These are phyloP conservation scores for Ctenosaura bakeri DNA, from an alignment of 2,797 vertebrate species.

Conservation along the genomic window DNA sequence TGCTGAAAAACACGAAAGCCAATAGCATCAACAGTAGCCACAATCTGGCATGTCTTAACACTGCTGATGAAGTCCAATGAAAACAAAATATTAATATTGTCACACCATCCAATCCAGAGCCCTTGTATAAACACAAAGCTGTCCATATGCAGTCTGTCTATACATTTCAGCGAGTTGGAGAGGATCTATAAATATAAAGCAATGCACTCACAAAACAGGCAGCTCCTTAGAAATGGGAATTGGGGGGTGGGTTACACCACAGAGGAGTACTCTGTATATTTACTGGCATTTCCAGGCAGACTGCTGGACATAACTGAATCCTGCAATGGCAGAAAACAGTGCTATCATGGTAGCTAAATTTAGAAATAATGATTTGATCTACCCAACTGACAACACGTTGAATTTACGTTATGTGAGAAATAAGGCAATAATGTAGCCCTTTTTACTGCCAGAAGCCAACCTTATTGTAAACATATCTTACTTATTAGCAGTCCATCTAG, in stretches of 20 bases:
- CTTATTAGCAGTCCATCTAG: neutral
- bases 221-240: neutral
- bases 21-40: slow-evolving; percentile 24
- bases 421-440: rapidly evolving
- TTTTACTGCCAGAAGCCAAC: neutral
- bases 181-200: neutral
- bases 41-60: neutral
- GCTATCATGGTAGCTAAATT: neutral
- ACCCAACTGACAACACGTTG: neutral
- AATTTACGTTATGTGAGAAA: neutral
- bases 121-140: neutral
- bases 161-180: neutral
- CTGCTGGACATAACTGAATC: neutral
- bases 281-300: neutral
- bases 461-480: neutral
- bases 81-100: neutral
- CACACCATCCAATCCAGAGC: neutral
- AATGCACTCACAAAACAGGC: neutral
- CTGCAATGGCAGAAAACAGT: neutral
- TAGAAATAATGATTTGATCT: neutral
- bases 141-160: neutral
- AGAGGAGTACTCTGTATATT: neutral
- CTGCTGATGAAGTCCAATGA: neutral
- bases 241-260: neutral
- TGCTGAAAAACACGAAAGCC: slow-evolving; percentile 84